Base-by-base conservation (phyloP, 2,113 vertebrate genomes). In the Cryptotis parvus region DNA sequence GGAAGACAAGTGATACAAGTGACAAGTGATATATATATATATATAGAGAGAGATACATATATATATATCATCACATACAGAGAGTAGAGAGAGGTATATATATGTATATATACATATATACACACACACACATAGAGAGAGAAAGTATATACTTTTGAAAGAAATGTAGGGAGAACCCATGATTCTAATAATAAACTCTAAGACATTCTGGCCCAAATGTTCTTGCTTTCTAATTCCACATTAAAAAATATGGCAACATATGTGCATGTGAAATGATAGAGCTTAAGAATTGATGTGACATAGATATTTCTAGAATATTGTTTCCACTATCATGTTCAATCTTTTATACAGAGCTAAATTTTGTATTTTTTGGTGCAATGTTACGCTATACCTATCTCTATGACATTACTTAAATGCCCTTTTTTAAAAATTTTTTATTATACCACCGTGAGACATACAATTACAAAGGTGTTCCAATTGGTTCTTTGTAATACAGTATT, bases 121-220 rank as follows among this genome's bases (percentile, higher is more conserved):
- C 15, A 61, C 15, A 15, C 20, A 61, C 8, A 61, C 2, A 61
- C 24, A 61, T 61, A 14, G 4, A 39, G 35, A 55, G 37, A 58
- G 76, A 39, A 20, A 61, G 55, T 35, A 16, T 31, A 2, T 11
- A 4, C 1, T 63, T 12, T 61, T 58, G 24, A 37, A 88, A 35
- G n/a, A n/a, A n/a, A n/a, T n/a, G n/a, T n/a, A n/a, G 61, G 39
- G 1, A 31, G 11, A 10, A 74, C 1, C 12, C 0, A 1, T 1
- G 12, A 6, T 0, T 4, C 43, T 3, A 26, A 33, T 3, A 6
- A 8, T 35, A 14, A 49, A 65, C 33, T 39, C 78, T n/a, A 8
- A 49, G 11, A 22, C 8, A 2, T 4, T 29, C 2, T 6, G 41
- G 35, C 1, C 12, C 24, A 39, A 41, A 27, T 6, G 39, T 37